Base-by-base conservation (phyloP, 2,797 vertebrate genomes). In the Nyctalus aviator region DNA sequence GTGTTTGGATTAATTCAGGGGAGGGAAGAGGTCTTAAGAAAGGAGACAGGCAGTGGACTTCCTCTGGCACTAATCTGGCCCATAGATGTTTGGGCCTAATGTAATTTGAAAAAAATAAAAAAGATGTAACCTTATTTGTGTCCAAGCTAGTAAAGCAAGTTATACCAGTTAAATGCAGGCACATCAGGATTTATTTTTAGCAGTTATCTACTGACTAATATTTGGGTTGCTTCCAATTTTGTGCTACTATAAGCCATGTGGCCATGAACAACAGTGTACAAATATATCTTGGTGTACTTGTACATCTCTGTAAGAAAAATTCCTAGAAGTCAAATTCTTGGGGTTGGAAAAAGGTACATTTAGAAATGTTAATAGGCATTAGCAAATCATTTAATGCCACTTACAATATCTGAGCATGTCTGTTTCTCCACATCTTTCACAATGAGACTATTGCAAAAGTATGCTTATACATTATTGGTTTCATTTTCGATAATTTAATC, bases 101-200 rank as follows among this genome's bases (percentile, higher is more conserved):
- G 71, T 85, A 91, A 95, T 88, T 96, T 88, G 88, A 90, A 92
- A 90, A 90, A 96, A 95, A 83, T 85, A 75, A 88, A 93, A 95
- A 94, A 88, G 85, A 92, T 85, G 59, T 96, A 94, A 95, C 85
- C 87, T 97, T 96, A 90, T 94, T 97, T 97, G 84, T 91, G 92
- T 91, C 75, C 93, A 90, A 96, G 93, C 88, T 92, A 62, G 94
- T 86, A 90, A 95, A 95, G 90, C 94, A 93, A 93, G 94, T 96
- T 95, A 90, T 13, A 75, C 72, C 87, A 88, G 96, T 94, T 93
- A 93, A 88, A 79, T 57, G 93, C 88, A 79, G 83, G 68, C 84
- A 62, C 91, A 93, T 95, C 35, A 72, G 88, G 82, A 92, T 95
- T 94, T 93, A 95, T 95, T 94, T 96, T 97, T 96, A 97, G 92